Evolutionary conservation across 2,113 vertebrate genomes (phyloP), one percentile per base, ranked within the genome.

Genomic region (Ginglymostoma cirratum): DNA sequence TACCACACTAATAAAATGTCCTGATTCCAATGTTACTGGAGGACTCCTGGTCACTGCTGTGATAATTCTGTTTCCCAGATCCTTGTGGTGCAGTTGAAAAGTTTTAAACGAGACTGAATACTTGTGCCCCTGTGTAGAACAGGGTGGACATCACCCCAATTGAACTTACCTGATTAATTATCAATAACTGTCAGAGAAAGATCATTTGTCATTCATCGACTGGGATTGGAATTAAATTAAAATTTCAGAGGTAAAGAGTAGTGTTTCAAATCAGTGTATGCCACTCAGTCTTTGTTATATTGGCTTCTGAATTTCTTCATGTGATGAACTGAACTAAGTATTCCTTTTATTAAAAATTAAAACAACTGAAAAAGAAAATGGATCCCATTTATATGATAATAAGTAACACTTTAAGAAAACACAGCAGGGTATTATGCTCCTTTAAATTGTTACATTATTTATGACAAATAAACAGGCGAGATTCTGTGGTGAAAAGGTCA

Each of bases 381-480:
- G 34, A 93, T 93, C 61, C 89, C 65, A 93, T 93, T 93, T 93
- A 67, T 93, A 93, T 93, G 89, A 93, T 93, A 93, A 93, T 93
- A 66, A 93, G 61, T 93, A 38, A 93, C 61, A 66, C n/a, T 93
- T 83, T 83, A 66, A 93, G 89, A 93, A 93, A 93, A 93, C n/a
- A 34, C 30, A 66, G 89, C 34, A 93, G 89, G 61, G n/a, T 61
- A 93, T 93, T 67, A 30, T 38, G 55, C 15, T 93, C 61, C 89
- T 66, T 93, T 93, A 66, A 65, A 66, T 93, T 67, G 38, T 93
- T 83, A 45, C 80, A 83, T 93, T 93, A 93, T 93, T 93, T 93
- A 93, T 93, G 89, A 93, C 61, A 93, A 83, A 93, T 93, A 93
- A 93, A 66, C 89, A 93, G 89, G 30, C 17, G 17, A 93, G 65